Percentiles rank a stretch among this genome's conserved stretches.
Conservation (phyloP, 2,113 vertebrate species). For the Eulemur macaco region DNA sequence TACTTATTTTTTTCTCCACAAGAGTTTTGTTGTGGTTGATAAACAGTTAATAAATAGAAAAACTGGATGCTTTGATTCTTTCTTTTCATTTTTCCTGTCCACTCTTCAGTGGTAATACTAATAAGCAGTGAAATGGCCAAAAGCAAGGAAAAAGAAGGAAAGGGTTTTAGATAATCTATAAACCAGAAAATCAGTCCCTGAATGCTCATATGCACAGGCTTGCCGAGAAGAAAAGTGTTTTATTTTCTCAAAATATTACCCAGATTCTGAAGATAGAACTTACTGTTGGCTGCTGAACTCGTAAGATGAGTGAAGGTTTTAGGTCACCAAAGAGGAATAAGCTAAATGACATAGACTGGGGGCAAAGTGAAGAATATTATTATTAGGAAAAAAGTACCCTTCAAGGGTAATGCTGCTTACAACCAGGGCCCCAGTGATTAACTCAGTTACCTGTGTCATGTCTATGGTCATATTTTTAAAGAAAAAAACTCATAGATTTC, state of each 20-base stretch:
- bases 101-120: conserved; percentile 56
- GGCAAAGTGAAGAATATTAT: background rate
- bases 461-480: background rate
- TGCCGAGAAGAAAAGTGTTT: conserved; percentile 47
- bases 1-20: background rate
- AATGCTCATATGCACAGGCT: conserved; percentile 22
- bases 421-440: background rate
- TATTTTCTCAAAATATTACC: conserved; percentile 58
- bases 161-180: conserved; percentile 60
- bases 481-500: background rate
- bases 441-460: background rate
- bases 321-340: conserved; percentile 22
- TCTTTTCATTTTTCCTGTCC: conserved; percentile 22
- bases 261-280: conserved; percentile 24
- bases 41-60: conserved; percentile 56
- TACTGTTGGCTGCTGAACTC: conserved; percentile 2
- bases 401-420: background rate
- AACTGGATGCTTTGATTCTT: conserved; percentile 22
- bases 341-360: background rate
- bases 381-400: background rate
- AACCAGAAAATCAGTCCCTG: conserved; percentile 58
- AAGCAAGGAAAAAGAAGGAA: conserved; percentile 31
- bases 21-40: background rate
- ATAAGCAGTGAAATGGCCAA: conserved; percentile 60
- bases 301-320: background rate